Base-by-base conservation (phyloP, 2,888 invertebrate species). In the Acleris cristana region DNA sequence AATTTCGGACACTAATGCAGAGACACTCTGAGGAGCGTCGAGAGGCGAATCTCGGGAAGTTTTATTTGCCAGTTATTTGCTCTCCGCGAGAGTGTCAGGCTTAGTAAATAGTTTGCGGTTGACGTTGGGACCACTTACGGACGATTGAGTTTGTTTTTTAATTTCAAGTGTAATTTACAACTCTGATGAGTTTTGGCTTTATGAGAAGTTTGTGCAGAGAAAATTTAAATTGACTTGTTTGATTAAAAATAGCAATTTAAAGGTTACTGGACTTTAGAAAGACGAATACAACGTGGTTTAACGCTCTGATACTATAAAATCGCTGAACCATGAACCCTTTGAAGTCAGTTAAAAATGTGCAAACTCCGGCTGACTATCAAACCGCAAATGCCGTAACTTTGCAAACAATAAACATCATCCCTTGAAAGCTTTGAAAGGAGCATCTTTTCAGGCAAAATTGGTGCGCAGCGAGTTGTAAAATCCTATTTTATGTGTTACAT, bases 1-100 rank as follows among this genome's bases (percentile, higher is more conserved):
- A 86, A 87, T 87, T 87, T 82, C 78, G 79, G 77, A 74, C 76
- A 79, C 86, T 87, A 86, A 85, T 85, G 83, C 82, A 67, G 70
- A 77, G 79, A 79, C 80, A 73, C 74, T 75, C 74, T 73, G 76
- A 76, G 72, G 75, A 77, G 73, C 72, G 73, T 75, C 75, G 71
- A 74, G 76, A 76, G 78, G 74, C 74, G 75, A 76, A 80, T 79
- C 76, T 40, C 74, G 82, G 79, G 78, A 80, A 69, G 71, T 82
- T 86, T 87, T 87, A 86, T 79, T 72, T 78, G 70, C 73, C 74
- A 75, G 78, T 78, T 75, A 76, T 76, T 78, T 70, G 69, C 73
- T 74, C 74, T 73, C 75, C 19, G 2, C 53, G 5, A 48, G 34
- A 48, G 48, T 53, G 23, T 30, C 45, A 12, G 58, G 58, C 54